Conservation (phyloP, 2,113 vertebrate genomes). For the Laticauda colubrina region DNA sequence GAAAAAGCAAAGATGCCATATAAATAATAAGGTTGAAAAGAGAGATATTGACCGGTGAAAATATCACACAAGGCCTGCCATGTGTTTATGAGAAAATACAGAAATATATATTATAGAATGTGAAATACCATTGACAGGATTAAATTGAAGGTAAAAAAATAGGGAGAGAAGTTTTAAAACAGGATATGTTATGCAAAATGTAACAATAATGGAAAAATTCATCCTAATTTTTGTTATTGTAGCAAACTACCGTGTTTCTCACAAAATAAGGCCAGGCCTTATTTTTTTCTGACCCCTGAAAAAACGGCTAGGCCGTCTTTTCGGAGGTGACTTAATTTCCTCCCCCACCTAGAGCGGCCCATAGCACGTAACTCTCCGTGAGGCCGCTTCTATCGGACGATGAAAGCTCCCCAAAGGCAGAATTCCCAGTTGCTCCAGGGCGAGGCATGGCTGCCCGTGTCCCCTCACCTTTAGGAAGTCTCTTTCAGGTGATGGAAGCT, state of each 20-base stretch:
- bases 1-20: neutral
- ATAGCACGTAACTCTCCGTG: no score
- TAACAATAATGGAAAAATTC: neutral
- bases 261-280: no score
- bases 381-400: no score
- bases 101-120: neutral
- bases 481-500: no score
- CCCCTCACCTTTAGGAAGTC: no score
- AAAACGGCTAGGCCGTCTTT: no score
- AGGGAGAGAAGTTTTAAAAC: neutral
- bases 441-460: no score
- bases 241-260: neutral
- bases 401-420: no score
- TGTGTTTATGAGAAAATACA: neutral
- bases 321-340: no score
- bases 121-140: neutral
- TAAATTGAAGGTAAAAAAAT: neutral
- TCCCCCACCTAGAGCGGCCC: no score
- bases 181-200: neutral
- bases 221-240: neutral
- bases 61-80: neutral
- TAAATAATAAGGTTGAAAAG: neutral
- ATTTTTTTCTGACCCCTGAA: no score
- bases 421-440: no score
- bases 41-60: neutral